Evolutionary conservation across 2,113 vertebrate species (phyloP).

Genomic region (Oriolus oriolus): DNA sequence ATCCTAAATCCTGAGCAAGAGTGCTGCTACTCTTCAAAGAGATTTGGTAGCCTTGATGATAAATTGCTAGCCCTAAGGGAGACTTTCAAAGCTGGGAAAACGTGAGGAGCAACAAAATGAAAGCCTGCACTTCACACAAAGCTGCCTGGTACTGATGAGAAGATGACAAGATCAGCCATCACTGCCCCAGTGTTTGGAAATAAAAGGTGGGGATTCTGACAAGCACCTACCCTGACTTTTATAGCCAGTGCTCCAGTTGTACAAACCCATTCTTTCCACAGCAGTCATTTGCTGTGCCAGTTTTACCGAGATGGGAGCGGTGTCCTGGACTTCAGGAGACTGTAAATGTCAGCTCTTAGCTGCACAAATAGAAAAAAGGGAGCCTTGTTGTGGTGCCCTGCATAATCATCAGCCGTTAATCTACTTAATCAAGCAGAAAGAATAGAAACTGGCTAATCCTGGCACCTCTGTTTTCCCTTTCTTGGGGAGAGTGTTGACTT

Average conservation of each 20-base stretch:
- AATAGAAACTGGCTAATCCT: not conserved
- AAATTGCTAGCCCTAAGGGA: not conserved
- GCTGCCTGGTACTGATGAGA: not conserved
- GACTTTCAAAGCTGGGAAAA: not conserved
- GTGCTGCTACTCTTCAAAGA: not conserved
- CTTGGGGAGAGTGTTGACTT: not conserved
- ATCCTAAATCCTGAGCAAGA: not conserved
- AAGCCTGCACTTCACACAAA: not conserved
- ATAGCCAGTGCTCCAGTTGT: not conserved
- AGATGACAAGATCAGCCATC: not conserved
- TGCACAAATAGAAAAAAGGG: not conserved
- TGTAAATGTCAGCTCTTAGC: not conserved
- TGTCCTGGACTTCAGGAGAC: not conserved
- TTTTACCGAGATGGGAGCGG: not conserved
- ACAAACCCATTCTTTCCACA: not conserved
- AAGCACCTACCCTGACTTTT: not conserved
- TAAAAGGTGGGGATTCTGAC: not conserved
- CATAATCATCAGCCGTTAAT: not conserved
- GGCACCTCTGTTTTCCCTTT: not conserved
- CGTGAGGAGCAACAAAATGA: not conserved
- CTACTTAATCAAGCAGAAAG: slow-evolving; percentile 13
- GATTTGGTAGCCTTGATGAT: not conserved
- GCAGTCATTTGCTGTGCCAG: not conserved
- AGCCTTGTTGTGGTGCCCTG: not conserved
- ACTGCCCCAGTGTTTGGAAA: not conserved